These are phyloP conservation scores for Hypomecis punctinalis DNA, from an alignment of 2,888 invertebrate species.

Conservation along the genomic window DNA sequence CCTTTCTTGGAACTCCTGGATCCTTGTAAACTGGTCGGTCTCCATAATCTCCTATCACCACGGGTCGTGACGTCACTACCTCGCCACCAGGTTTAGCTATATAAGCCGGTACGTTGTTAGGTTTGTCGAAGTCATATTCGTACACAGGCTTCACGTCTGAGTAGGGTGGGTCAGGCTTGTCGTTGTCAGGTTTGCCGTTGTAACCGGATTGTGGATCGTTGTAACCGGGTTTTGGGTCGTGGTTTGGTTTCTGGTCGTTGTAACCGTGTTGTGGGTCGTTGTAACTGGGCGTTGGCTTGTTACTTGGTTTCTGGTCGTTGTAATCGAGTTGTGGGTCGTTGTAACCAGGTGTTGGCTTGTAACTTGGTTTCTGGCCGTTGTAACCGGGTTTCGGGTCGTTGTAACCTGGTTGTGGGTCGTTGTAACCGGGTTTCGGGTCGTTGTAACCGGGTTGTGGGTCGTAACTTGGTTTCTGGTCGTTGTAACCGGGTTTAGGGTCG, in stretches of 20 bases:
- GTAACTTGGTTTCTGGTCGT: constrained; percentile 15
- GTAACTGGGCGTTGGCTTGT: constrained; percentile 24
- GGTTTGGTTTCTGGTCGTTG: constrained; percentile 11
- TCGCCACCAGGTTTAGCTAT: constrained; percentile 64
- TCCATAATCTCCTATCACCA: constrained; percentile 66
- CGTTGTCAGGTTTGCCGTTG: constrained; percentile 19
- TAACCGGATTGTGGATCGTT: constrained; percentile 5
- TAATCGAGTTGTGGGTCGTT: constrained; percentile 19
- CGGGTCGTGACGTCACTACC: constrained; percentile 70
- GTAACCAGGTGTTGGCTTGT: constrained; percentile 24
- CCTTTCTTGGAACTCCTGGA: constrained; percentile 47
- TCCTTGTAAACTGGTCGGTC: constrained; percentile 54
- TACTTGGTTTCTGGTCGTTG: constrained; percentile 11
- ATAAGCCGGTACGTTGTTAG: constrained; percentile 66
- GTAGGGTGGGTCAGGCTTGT: constrained; percentile 23
- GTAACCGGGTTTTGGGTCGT: constrained; percentile 13
- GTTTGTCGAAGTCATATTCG: constrained; percentile 68
- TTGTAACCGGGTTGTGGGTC: constrained; percentile 17
- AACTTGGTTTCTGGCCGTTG: constrained; percentile 16
- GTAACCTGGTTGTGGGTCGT: constrained; percentile 13
- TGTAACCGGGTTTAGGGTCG: constrained; percentile 29
- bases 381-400: constrained; percentile 21
- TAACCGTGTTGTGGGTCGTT: constrained; percentile 19
- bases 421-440: constrained; percentile 16
- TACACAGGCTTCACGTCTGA: constrained; percentile 72